A percentile compares a stretch with the other conserved stretches of the same genome.
Evolutionary conservation across 2,113 vertebrate species (phyloP).

Genomic region (Ammodytes dubius): DNA sequence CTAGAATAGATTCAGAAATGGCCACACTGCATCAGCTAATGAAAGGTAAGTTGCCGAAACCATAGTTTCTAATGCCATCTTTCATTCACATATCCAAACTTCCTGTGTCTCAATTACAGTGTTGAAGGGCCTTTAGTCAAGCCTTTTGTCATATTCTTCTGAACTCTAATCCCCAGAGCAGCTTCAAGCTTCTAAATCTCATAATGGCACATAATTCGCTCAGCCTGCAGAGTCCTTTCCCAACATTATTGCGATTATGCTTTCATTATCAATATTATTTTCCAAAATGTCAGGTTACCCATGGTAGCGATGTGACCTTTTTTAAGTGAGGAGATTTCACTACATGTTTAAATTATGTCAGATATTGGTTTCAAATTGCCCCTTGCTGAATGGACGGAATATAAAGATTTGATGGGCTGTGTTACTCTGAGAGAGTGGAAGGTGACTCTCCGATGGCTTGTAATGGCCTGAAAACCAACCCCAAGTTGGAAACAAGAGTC

Average conservation of each 20-base stretch:
- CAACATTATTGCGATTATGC: slow-evolving; percentile 61
- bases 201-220: slow-evolving; percentile 61
- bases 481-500: slow-evolving; percentile 62
- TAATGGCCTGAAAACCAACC: slow-evolving; percentile 64
- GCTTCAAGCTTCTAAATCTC: slow-evolving; percentile 61
- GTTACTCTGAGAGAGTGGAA: slow-evolving; percentile 64
- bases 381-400: slow-evolving; percentile 66
- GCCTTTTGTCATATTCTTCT: slow-evolving; percentile 49
- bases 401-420: slow-evolving; percentile 77
- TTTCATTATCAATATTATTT: slow-evolving; percentile 74
- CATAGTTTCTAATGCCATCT: slow-evolving; percentile 1
- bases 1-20: background rate
- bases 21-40: background rate
- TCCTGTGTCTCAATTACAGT: slow-evolving; percentile 39
- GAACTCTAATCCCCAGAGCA: slow-evolving; percentile 48
- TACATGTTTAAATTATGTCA: slow-evolving; percentile 64
- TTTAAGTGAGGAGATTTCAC: slow-evolving; percentile 58
- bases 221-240: slow-evolving; percentile 39
- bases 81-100: slow-evolving; percentile 5
- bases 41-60: slow-evolving; percentile 2
- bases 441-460: slow-evolving; percentile 68
- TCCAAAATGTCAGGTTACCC: slow-evolving; percentile 62
- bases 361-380: slow-evolving; percentile 75
- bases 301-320: slow-evolving; percentile 52
- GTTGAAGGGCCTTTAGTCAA: slow-evolving; percentile 42